These are phyloP conservation scores for Priapulus caudatus DNA, from an alignment of 2,888 invertebrate species.

Conservation along the genomic window DNA sequence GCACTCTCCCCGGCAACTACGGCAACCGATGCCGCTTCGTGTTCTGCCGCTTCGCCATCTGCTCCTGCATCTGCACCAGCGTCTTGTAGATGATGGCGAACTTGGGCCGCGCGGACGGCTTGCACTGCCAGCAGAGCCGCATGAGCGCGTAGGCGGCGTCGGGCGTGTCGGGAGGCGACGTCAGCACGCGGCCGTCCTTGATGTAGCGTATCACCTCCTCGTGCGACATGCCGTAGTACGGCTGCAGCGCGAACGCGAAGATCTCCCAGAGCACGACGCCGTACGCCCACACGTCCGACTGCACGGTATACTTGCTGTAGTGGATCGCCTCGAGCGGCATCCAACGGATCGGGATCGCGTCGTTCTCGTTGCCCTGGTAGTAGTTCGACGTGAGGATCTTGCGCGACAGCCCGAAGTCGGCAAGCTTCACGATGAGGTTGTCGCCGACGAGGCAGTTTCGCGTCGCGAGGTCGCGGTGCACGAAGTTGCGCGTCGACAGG, in stretches of 20 bases:
- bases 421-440: slow-evolving; percentile 87
- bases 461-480: slow-evolving; percentile 87
- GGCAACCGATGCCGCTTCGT: too few species aligned
- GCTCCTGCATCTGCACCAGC: slow-evolving; percentile 43
- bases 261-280: slow-evolving; percentile 95
- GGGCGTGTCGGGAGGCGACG: slow-evolving; percentile 75
- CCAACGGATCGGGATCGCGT: slow-evolving; percentile 90
- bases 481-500: slow-evolving; percentile 81
- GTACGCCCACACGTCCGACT: slow-evolving; percentile 95
- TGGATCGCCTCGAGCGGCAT: slow-evolving; percentile 94
- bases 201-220: slow-evolving; percentile 77
- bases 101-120: slow-evolving; percentile 69
- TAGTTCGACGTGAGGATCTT: slow-evolving; percentile 75
- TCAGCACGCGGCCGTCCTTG: slow-evolving; percentile 80
- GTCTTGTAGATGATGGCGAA: slow-evolving; percentile 49
- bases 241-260: slow-evolving; percentile 87
- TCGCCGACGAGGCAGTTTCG: slow-evolving; percentile 89
- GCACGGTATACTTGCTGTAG: slow-evolving; percentile 87
- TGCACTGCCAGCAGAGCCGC: slow-evolving; percentile 83
- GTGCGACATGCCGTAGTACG: slow-evolving; percentile 92
- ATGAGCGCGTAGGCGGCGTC: slow-evolving; percentile 72
- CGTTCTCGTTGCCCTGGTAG: slow-evolving; percentile 61
- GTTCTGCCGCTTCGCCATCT: slow-evolving; percentile 20
- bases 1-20: too few species aligned
- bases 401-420: slow-evolving; percentile 90